A percentile compares a stretch with the other conserved stretches of the same genome.
Evolutionary conservation across 2,113 vertebrate species (phyloP).

Genomic region (Silurus glanis): DNA sequence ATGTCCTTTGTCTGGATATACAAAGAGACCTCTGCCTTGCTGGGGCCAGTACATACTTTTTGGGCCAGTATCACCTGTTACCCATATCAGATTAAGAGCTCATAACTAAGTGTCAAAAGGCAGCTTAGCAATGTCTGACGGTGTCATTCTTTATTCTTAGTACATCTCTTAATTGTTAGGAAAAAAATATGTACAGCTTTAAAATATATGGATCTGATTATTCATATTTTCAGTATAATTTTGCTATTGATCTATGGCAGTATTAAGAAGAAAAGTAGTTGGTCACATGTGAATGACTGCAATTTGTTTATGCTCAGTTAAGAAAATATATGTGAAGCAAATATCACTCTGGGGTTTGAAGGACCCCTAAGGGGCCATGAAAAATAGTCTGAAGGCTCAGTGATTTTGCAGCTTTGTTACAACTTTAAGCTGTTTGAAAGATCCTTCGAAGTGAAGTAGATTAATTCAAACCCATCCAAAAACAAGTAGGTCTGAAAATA

Average conservation of each 20-base stretch:
- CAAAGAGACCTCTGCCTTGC: slow-evolving; percentile 32
- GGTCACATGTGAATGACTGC: not conserved
- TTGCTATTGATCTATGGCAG: not conserved
- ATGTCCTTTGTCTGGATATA: slow-evolving; percentile 34
- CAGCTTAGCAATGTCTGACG: slow-evolving; percentile 28
- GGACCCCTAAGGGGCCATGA: not conserved
- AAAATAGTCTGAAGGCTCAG: not conserved
- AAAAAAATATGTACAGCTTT: not conserved
- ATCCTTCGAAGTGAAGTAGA: not conserved
- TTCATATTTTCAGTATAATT: not conserved
- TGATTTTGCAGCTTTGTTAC: not conserved
- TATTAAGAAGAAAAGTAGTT: not conserved
- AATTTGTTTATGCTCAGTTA: not conserved
- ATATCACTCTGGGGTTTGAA: not conserved
- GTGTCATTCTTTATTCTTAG: slow-evolving; percentile 21
- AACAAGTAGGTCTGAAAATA: not conserved
- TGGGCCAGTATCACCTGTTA: slow-evolving; percentile 36
- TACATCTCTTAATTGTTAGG: not conserved
- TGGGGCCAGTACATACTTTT: slow-evolving; percentile 20
- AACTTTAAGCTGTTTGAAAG: not conserved
- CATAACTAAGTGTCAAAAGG: slow-evolving; percentile 47
- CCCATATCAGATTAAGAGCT: slow-evolving; percentile 38
- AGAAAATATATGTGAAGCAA: not conserved
- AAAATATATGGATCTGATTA: not conserved
- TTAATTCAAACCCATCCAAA: not conserved